Conservation (phyloP, 2,888 invertebrate genomes). For the Leucozona laternaria region DNA sequence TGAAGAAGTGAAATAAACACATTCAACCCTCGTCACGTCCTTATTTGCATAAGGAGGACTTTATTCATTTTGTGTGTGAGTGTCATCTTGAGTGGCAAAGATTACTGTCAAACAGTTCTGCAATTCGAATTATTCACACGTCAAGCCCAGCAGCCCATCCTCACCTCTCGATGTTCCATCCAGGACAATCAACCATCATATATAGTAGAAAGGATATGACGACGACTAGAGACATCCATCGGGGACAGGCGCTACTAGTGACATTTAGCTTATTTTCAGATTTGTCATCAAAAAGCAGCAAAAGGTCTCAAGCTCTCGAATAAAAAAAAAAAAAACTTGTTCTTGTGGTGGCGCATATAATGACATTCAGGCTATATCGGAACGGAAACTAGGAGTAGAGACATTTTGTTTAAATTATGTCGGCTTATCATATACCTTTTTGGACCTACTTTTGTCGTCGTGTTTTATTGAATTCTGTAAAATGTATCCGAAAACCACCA, state of each 20-base stretch:
- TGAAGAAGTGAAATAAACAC: slow-evolving; percentile 67
- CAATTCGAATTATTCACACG: slow-evolving; percentile 75
- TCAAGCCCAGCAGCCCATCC: slow-evolving; percentile 60
- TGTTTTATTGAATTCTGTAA: slow-evolving; percentile 51
- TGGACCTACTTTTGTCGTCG: slow-evolving; percentile 11
- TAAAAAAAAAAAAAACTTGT: slow-evolving; percentile 15
- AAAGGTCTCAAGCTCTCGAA: slow-evolving; percentile 55
- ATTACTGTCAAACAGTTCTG: slow-evolving; percentile 75
- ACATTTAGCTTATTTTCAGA: slow-evolving; percentile 73
- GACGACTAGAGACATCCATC: slow-evolving; percentile 40
- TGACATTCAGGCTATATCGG: slow-evolving; percentile 48
- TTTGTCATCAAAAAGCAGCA: slow-evolving; percentile 66
- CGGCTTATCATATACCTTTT: slow-evolving; percentile 11
- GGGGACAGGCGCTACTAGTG: slow-evolving; percentile 58
- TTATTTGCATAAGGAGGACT: slow-evolving; percentile 75
- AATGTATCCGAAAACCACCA: slow-evolving; percentile 35
- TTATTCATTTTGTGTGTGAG: slow-evolving; percentile 66
- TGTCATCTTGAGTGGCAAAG: slow-evolving; percentile 74
- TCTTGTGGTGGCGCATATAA: slow-evolving; percentile 52
- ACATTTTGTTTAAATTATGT: slow-evolving; percentile 61
- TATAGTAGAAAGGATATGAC: not conserved
- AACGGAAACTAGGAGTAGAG: slow-evolving; percentile 47
- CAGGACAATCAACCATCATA: not conserved
- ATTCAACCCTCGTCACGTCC: slow-evolving; percentile 73
- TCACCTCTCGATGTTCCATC: slow-evolving; percentile 16